Evolutionary conservation across 2,113 vertebrate genomes (phyloP).

Genomic region (Opisthocomus hoazin): DNA sequence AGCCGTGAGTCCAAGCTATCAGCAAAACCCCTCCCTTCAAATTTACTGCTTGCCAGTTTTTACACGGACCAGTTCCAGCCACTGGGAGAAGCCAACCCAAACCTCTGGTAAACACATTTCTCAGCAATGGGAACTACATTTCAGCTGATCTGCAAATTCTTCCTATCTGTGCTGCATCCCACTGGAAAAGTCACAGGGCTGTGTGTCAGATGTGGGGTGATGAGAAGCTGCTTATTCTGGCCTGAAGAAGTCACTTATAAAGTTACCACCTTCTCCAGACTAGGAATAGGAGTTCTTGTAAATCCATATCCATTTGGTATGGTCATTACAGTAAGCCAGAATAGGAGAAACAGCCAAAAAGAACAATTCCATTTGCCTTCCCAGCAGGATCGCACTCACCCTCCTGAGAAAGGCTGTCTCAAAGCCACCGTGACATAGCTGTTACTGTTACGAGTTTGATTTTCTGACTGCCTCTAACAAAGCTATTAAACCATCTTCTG

Average conservation of each 20-base stretch:
- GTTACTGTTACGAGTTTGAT: neutral
- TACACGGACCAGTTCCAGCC: neutral
- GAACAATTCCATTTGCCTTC: neutral
- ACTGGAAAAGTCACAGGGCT: neutral
- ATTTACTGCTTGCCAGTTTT: neutral
- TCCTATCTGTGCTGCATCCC: neutral
- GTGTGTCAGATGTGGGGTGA: neutral
- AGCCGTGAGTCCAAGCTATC: neutral
- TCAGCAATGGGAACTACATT: neutral
- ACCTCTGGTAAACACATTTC: constrained; percentile 12
- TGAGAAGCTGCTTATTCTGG: neutral
- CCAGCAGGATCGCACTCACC: neutral
- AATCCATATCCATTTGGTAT: neutral
- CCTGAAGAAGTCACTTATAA: neutral
- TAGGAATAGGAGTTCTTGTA: neutral
- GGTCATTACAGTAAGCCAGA: neutral
- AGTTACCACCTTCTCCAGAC: neutral
- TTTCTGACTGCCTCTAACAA: neutral
- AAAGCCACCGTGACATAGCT: rapidly evolving
- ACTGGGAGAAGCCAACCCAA: neutral
- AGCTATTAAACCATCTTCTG: neutral
- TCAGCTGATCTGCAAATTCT: constrained; percentile 37
- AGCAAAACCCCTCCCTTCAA: neutral
- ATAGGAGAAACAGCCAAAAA: neutral
- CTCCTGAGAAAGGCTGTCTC: neutral